Conservation (phyloP, 1,140 invertebrate genomes). For the Drosophila sp. region DNA sequence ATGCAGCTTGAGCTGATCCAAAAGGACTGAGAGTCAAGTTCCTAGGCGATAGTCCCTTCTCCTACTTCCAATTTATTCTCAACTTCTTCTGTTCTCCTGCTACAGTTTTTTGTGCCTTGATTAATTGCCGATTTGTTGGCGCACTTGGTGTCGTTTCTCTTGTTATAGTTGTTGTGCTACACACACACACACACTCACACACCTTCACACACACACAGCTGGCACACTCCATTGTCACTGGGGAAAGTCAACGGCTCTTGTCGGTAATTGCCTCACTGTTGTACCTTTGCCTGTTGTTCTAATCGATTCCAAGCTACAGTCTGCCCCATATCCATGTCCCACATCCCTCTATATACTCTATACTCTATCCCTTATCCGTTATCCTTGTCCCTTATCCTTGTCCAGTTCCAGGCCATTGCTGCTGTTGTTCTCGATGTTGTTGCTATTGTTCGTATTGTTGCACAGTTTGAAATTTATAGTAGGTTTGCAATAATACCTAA, state of each 20-base stretch:
- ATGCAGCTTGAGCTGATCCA: constrained; percentile 53
- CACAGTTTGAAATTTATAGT: constrained; percentile 78
- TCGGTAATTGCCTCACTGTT: constrained; percentile 79
- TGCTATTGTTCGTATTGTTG: constrained; percentile 65
- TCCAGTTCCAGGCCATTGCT: constrained; percentile 35
- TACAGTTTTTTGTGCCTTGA: constrained; percentile 55
- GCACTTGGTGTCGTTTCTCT: constrained; percentile 65
- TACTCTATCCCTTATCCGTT: background rate
- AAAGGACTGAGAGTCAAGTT: constrained; percentile 33
- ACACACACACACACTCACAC: constrained; percentile 35
- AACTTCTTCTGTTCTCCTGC: constrained; percentile 15
- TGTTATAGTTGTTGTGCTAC: constrained; percentile 57
- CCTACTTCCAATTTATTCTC: background rate
- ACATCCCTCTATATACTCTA: background rate
- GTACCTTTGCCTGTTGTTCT: constrained; percentile 79
- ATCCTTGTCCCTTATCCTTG: background rate
- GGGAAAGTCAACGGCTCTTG: constrained; percentile 61
- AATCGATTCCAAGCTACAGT: constrained; percentile 66
- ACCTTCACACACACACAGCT: constrained; percentile 24
- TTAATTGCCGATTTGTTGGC: constrained; percentile 82
- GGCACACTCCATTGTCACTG: constrained; percentile 57
- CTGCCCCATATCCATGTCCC: constrained; percentile 6
- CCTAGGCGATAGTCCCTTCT: too few relatives aligned
- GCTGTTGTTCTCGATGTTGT: constrained; percentile 72
- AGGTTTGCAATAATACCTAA: constrained; percentile 75